Base-by-base conservation (phyloP, 2,113 vertebrate genomes). In the Psettodes erumei region DNA sequence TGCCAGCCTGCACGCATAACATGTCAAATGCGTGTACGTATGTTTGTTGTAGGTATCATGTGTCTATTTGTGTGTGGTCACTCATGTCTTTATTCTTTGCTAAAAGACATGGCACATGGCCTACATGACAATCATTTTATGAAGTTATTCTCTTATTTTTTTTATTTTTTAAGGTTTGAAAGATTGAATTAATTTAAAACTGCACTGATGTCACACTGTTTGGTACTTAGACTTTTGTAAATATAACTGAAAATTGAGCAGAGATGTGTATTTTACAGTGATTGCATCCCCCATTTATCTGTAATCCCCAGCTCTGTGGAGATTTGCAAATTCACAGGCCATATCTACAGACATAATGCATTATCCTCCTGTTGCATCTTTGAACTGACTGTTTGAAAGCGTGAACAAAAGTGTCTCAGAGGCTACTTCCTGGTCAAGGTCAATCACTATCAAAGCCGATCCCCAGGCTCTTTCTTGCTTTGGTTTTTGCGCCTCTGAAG, bases 61-160 rank as follows among this genome's bases (percentile, higher is more conserved):
- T 58, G 55, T 56, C 18, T 35, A 3, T 58, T 32, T 23, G 13
- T 45, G 45, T 60, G 30, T 56, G n/a, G 75, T 55, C n/a, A 37
- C 8, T 55, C 23, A 5, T 8, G 21, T 59, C 63, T 68, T 77
- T 40, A 53, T 60, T 53, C n/a, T 6, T 25, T 38, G 43, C 64
- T 28, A 43, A 1, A 1, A 64, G 81, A 63, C 71, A 42, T 12
- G n/a, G 71, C 11, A 32, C 37, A 47, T n/a, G n/a, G 40, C 5
- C 38, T 38, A 43, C 61, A 54, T 53, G 48, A 63, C 15, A 56
- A 27, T 50, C 8, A 25, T 58, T 75, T 79, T 73, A 75, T 38
- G 37, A 62, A 40, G 48, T 64, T 50, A 50, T 38, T 70, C 62
- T 60, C 40, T 50, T 28, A 47, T 64, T 65, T 78, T 64, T 21